Base-by-base conservation (phyloP, 2,113 vertebrate genomes). In the Beaufortia kweichowensis region DNA sequence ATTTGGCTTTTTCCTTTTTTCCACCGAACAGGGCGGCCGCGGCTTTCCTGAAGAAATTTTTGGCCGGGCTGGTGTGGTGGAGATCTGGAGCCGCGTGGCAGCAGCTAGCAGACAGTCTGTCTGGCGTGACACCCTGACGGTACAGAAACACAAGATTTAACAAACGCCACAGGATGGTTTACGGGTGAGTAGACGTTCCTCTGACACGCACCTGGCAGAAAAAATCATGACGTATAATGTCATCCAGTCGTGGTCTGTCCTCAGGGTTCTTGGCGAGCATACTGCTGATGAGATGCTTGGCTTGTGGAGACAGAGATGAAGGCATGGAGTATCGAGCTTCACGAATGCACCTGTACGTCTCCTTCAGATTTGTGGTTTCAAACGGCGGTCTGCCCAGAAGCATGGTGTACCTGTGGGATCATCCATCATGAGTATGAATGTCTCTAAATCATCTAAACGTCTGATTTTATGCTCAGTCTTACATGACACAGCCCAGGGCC, bases 401-500 rank as follows among this genome's bases (percentile, higher is more conserved):
- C 94, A 96, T 95, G 4, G 94, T 96, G 31, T 95, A 96, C 94
- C 94, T 96, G 79, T 24, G 68, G 15, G 28, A 23, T n/a, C n/a
- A n/a, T n/a, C n/a, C 12, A 31, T 43, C 14, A 53, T 55, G 1
- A 43, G 9, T n/a, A n/a, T n/a, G n/a, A n/a, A n/a, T n/a, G 10
- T 14, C 41, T 46, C 12, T 15, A 46, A 12, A 11, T 46, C 41
- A 35, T 35, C 9, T 35, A n/a, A n/a, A n/a, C n/a, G n/a, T 14
- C 15, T 15, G 43, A 46, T 4, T 17, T 46, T 19, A 14, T 14
- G 35, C 35, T n/a, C n/a, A n/a, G 33, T 35, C 93, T 94, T 89
- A 95, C 94, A 95, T 95, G 79, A 95, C 94, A 85, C 94, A 95
- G 80, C 94, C 94, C 73, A 95, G 87, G 31, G 94, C 94, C 94